These are phyloP conservation scores for Octopus bimaculoides DNA, from an alignment of 1,140 invertebrate species.

Conservation along the genomic window DNA sequence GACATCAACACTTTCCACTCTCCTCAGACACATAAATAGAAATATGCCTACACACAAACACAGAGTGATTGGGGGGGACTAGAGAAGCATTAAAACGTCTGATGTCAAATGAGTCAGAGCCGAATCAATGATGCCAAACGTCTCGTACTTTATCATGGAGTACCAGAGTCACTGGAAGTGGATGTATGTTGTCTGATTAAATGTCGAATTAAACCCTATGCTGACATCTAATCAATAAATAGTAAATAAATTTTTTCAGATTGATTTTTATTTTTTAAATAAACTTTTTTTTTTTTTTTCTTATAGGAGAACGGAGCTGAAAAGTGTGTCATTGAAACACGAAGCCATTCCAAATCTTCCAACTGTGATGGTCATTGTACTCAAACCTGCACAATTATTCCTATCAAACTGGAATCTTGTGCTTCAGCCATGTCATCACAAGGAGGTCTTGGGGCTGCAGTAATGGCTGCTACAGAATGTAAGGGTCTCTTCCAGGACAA, in stretches of 20 bases:
- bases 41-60: too few relatives aligned
- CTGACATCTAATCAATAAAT: background rate
- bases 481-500: background rate
- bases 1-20: too few relatives aligned
- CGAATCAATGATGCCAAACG: background rate
- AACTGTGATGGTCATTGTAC: slow-evolving; percentile 49
- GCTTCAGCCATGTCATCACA: slow-evolving; percentile 11
- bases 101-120: background rate
- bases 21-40: too few relatives aligned
- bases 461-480: background rate
- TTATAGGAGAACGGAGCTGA: slow-evolving; percentile 51
- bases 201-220: background rate
- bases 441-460: background rate
- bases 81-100: too few relatives aligned
- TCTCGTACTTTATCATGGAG: background rate
- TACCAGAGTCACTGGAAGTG: background rate
- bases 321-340: slow-evolving; percentile 52
- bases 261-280: background rate
- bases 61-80: too few relatives aligned
- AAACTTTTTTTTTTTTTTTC: slow-evolving; percentile 15
- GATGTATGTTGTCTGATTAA: background rate
- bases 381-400: slow-evolving; percentile 47
- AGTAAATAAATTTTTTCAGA: background rate
- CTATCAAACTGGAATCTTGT: slow-evolving; percentile 43
- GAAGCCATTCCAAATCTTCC: slow-evolving; percentile 40